Conservation (phyloP, 2,888 invertebrate genomes). For the Doris montereyensis region DNA sequence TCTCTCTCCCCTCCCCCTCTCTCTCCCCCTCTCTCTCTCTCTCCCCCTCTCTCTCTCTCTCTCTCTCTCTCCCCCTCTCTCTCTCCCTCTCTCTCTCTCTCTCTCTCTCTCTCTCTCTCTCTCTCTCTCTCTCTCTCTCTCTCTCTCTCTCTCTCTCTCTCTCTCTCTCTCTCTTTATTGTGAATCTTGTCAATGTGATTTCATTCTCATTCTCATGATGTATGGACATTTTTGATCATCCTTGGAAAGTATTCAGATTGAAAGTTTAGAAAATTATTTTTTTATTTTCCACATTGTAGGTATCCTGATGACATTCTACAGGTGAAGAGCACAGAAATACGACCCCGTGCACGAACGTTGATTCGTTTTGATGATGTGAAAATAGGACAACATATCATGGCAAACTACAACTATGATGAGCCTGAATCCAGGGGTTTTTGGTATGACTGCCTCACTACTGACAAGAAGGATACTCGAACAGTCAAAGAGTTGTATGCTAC, state of each 20-base stretch:
- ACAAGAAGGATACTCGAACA: slow-evolving; percentile 63
- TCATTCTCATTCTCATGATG: not conserved
- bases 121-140: too few relatives aligned
- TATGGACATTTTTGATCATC: not conserved
- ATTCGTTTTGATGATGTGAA: slow-evolving; percentile 77
- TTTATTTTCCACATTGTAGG: slow-evolving; percentile 47
- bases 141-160: too few relatives aligned
- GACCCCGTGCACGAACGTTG: slow-evolving; percentile 80
- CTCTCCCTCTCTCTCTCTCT: too few relatives aligned
- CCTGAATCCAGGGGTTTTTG: slow-evolving; percentile 81
- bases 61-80: too few relatives aligned
- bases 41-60: too few relatives aligned
- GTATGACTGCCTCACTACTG: slow-evolving; percentile 75
- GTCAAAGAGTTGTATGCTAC: slow-evolving; percentile 67
- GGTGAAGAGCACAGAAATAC: slow-evolving; percentile 74
- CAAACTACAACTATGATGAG: slow-evolving; percentile 83
- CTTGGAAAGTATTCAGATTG: not conserved
- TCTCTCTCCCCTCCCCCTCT: too few relatives aligned
- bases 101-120: too few relatives aligned
- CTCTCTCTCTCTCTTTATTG: too few relatives aligned
- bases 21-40: too few relatives aligned
- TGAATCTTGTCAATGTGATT: not conserved
- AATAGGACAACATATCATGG: slow-evolving; percentile 79
- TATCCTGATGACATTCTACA: slow-evolving; percentile 68
- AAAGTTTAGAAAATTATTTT: too few relatives aligned